phyloP scores from a whole-genome alignment of 37 sponge, comb jelly and placozoan genomes.

The Aphrocallistes beatrix region DNA sequence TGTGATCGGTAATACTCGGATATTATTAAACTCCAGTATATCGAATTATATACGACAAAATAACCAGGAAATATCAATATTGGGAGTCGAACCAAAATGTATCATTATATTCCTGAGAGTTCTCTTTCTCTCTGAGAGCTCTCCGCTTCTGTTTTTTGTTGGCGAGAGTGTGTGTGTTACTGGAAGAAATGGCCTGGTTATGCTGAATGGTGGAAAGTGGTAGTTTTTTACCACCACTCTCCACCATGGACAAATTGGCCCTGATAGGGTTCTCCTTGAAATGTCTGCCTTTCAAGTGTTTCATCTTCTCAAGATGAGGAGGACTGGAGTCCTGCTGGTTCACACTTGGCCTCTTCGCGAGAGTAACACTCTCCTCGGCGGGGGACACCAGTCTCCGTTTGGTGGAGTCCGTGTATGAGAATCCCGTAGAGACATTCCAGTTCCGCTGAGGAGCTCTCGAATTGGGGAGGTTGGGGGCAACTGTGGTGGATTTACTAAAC shows the following conservation, averaged over 20 bases:
- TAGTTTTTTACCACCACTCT: too few relatives aligned
- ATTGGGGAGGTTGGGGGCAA: not conserved
- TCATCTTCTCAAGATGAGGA: not conserved
- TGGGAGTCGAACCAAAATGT: slow-evolving; percentile 11
- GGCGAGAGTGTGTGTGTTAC: not conserved
- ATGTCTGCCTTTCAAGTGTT: not conserved
- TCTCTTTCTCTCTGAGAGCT: not conserved
- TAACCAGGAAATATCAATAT: not conserved
- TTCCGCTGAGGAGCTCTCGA: not conserved
- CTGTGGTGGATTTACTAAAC: not conserved
- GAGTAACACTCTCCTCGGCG: not conserved
- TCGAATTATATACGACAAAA: too few relatives aligned
- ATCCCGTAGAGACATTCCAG: slow-evolving; percentile 5
- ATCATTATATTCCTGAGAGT: not conserved
- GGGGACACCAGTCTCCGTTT: not conserved
- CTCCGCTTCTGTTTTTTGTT: not conserved
- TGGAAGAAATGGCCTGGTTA: not conserved
- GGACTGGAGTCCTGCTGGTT: not conserved
- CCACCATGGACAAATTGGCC: not conserved
- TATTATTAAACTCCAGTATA: too few relatives aligned
- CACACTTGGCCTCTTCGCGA: not conserved
- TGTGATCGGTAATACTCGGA: too few relatives aligned
- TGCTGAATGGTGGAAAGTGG: not conserved
- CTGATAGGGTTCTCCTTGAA: not conserved
- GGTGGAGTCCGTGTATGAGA: not conserved